These are phyloP conservation scores for Aselliscus stoliczkanus DNA, from an alignment of 2,797 vertebrate genomes.

Conservation along the genomic window DNA sequence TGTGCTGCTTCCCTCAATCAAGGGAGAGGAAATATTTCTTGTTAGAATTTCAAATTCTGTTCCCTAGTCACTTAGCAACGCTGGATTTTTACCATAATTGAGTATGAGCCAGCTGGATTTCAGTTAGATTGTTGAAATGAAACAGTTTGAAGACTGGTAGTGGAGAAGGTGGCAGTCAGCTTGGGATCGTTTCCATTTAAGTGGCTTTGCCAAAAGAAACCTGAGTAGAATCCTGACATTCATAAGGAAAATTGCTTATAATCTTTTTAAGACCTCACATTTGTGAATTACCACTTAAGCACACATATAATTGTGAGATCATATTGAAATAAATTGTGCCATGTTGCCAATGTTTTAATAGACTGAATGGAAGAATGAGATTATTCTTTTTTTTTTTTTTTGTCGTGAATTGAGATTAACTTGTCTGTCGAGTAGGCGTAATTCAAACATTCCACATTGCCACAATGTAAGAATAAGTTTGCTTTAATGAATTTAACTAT, in stretches of 20 bases:
- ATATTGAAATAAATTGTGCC: not conserved
- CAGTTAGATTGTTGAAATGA: constrained; percentile 32
- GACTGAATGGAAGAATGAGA: not conserved
- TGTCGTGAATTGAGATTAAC: not conserved
- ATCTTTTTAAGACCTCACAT: constrained; percentile 9
- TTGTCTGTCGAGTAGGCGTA: not conserved
- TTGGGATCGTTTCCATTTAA: constrained; percentile 19
- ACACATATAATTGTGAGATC: not conserved
- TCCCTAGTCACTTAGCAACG: constrained; percentile 65
- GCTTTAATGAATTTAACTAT: not conserved
- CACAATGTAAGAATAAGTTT: not conserved
- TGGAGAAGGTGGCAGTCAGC: not conserved
- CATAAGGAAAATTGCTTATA: not conserved
- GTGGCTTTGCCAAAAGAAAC: constrained; percentile 10
- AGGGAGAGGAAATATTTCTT: constrained; percentile 35
- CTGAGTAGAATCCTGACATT: not conserved
- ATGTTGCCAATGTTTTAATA: not conserved
- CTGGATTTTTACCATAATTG: constrained; percentile 46
- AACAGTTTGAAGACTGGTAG: constrained; percentile 7
- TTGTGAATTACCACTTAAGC: not conserved
- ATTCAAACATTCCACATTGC: not conserved
- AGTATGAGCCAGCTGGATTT: constrained; percentile 55
- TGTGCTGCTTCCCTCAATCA: not conserved
- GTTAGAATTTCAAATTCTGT: constrained; percentile 59
- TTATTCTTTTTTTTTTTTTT: not conserved